phyloP scores from a whole-genome alignment of 2,113 vertebrate species.

The Enhydra lutris region DNA sequence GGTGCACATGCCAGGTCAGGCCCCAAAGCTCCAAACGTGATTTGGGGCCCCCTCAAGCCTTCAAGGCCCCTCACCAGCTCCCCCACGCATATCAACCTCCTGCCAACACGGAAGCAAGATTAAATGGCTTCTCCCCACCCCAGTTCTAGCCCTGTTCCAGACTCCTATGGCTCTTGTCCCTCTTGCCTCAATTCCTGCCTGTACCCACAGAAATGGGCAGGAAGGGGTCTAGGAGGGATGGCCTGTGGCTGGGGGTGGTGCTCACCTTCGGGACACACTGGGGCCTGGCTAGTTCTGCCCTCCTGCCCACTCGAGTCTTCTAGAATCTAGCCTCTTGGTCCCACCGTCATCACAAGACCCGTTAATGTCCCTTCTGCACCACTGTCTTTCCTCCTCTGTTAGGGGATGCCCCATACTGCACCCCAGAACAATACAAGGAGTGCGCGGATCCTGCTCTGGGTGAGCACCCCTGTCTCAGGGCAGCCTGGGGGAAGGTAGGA shows the following conservation, averaged over 20 bases:
- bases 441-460: slow-evolving; percentile 97
- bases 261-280: not conserved
- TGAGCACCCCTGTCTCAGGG: slow-evolving; percentile 79
- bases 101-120: not conserved
- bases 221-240: not conserved
- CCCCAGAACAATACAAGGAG: slow-evolving; percentile 99
- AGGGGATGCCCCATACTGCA: slow-evolving; percentile 99
- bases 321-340: not conserved
- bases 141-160: not conserved
- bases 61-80: not conserved
- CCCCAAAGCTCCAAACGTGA: not conserved
- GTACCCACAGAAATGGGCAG: not conserved
- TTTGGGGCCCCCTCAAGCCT: not conserved
- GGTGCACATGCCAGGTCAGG: slow-evolving; percentile 98
- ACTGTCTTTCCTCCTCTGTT: slow-evolving; percentile 38
- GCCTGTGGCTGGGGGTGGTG: not conserved
- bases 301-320: not conserved
- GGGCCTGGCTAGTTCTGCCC: not conserved
- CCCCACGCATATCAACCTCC: not conserved
- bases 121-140: not conserved
- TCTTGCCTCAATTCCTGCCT: not conserved
- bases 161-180: not conserved
- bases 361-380: slow-evolving; percentile 1
- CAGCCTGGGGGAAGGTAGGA: not conserved
- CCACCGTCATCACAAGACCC: not conserved